Conservation (phyloP, 2,113 vertebrate genomes). For the Tragelaphus imberbis region DNA sequence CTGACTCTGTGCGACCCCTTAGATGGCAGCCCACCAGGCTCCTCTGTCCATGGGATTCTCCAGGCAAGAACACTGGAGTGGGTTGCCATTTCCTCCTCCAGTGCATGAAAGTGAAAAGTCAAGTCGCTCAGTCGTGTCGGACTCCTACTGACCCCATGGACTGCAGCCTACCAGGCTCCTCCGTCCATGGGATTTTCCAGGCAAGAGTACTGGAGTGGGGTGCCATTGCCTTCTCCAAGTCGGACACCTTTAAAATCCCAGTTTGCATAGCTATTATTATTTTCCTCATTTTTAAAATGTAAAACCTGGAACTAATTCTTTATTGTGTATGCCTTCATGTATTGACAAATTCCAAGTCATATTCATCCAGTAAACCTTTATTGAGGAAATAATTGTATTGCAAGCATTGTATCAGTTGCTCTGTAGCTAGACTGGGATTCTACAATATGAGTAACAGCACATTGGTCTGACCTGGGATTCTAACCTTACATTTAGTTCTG, state of each 20-base stretch:
- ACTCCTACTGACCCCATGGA: too few relatives aligned
- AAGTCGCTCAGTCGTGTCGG: too few relatives aligned
- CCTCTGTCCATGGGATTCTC: too few relatives aligned
- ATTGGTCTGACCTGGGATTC: neutral
- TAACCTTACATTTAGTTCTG: neutral
- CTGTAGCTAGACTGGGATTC: neutral
- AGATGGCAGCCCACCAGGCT: too few relatives aligned
- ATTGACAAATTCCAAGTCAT: neutral
- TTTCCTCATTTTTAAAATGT: neutral
- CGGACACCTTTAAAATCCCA: neutral
- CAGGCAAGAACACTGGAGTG: too few relatives aligned
- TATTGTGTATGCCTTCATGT: neutral
- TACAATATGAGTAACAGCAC: neutral
- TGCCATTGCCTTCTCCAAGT: too few relatives aligned
- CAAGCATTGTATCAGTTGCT: neutral
- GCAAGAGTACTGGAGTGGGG: too few relatives aligned
- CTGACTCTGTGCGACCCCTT: too few relatives aligned
- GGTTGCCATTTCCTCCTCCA: too few relatives aligned
- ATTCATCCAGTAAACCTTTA: neutral
- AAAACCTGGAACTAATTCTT: neutral
- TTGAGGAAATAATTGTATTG: neutral
- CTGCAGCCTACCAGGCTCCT: too few relatives aligned
- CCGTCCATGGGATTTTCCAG: too few relatives aligned
- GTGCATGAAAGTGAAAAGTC: too few relatives aligned
- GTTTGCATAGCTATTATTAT: neutral